These are phyloP conservation scores for Puffinus mauretanicus DNA, from an alignment of 2,113 vertebrate genomes.

Conservation along the genomic window DNA sequence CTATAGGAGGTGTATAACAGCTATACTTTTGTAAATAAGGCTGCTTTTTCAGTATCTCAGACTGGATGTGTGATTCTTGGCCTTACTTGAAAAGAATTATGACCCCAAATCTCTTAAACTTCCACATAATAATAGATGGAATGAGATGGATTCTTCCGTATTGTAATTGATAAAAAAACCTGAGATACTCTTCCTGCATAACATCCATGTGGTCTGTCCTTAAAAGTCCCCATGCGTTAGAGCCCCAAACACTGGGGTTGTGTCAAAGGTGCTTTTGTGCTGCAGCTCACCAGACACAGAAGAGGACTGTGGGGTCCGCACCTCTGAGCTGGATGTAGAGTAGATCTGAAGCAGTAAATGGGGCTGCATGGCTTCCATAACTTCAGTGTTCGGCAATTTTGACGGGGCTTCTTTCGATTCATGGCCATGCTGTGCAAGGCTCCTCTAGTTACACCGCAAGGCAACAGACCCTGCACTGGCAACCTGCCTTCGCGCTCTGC, in stretches of 20 bases:
- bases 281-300: background rate
- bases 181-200: background rate
- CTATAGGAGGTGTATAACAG: background rate
- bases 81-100: background rate
- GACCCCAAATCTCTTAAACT: background rate
- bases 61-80: background rate
- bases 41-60: background rate
- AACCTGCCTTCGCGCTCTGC: background rate
- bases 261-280: background rate
- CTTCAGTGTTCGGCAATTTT: background rate
- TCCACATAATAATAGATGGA: background rate
- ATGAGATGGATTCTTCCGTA: background rate
- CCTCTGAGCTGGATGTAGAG: background rate
- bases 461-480: background rate
- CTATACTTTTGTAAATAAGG: background rate
- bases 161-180: background rate
- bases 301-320: accelerated
- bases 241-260: background rate
- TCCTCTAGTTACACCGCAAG: background rate
- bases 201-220: background rate
- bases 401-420: background rate
- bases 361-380: background rate
- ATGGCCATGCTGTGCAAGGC: background rate
- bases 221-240: background rate
- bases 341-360: background rate